These are phyloP conservation scores for Drosophila navojoa DNA, from an alignment of 1,140 invertebrate species.

Conservation along the genomic window DNA sequence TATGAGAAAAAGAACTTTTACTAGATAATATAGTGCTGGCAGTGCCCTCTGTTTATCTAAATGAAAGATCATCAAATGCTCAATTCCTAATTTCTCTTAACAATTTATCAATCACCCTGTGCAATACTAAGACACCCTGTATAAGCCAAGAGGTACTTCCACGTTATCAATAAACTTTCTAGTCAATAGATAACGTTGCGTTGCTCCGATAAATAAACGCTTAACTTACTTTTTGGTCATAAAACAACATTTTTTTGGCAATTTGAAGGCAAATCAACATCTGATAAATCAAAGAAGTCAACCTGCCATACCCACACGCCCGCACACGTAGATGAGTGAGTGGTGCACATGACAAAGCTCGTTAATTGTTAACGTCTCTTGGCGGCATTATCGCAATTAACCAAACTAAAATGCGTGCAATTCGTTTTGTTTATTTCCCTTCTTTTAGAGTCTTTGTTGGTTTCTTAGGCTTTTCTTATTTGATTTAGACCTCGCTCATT, in stretches of 20 bases:
- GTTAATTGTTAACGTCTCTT: slow-evolving; percentile 15
- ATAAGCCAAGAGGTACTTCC: neutral
- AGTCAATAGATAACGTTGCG: slow-evolving; percentile 53
- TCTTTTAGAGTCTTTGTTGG: slow-evolving; percentile 17
- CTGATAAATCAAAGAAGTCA: slow-evolving; percentile 23
- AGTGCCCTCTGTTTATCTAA: too few relatives aligned
- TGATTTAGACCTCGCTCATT: slow-evolving; percentile 12
- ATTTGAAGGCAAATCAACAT: slow-evolving; percentile 19
- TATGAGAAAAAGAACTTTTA: too few relatives aligned
- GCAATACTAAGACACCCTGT: slow-evolving; percentile 27
- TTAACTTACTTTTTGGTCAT: slow-evolving; percentile 44
- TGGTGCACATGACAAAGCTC: slow-evolving; percentile 27
- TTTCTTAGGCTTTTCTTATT: slow-evolving; percentile 18
- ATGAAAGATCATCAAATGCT: too few relatives aligned
- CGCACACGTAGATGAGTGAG: neutral
- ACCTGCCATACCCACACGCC: neutral
- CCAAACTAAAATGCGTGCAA: slow-evolving; percentile 69
- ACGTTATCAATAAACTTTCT: slow-evolving; percentile 43
- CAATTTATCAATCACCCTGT: neutral
- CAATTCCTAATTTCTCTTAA: neutral
- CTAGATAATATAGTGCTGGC: too few relatives aligned
- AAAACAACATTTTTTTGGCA: slow-evolving; percentile 21
- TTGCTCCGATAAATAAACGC: slow-evolving; percentile 48
- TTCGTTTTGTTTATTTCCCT: slow-evolving; percentile 40
- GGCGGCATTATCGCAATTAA: slow-evolving; percentile 61